These are phyloP conservation scores for Gavia stellata DNA, from an alignment of 2,113 vertebrate genomes.

Conservation along the genomic window DNA sequence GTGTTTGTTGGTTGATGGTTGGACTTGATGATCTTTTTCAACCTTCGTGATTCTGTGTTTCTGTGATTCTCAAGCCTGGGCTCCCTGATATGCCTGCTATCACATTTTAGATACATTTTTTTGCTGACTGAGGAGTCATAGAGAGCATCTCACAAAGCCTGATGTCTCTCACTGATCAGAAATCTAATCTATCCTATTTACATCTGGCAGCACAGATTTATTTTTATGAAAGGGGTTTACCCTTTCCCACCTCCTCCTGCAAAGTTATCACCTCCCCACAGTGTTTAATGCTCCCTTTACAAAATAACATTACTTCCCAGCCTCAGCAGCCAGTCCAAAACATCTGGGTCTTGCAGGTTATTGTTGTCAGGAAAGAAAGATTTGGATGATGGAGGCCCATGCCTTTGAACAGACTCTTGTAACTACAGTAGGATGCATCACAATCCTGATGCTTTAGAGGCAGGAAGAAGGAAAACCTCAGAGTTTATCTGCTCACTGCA, in stretches of 20 bases:
- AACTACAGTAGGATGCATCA: background rate
- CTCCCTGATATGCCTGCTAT: background rate
- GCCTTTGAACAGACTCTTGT: background rate
- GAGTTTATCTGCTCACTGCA: background rate
- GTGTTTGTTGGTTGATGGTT: no score
- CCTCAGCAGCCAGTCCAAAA: background rate
- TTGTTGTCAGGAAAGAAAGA: background rate
- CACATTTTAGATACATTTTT: background rate
- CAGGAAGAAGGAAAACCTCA: background rate
- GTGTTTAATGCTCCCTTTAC: background rate
- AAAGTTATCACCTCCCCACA: rapidly evolving
- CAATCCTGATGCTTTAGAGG: background rate
- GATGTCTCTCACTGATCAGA: background rate
- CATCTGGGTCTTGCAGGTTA: background rate
- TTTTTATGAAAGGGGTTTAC: background rate
- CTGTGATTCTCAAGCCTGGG: background rate
- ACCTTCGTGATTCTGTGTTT: no score
- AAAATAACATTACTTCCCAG: background rate
- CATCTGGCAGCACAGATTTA: background rate
- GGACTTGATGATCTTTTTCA: no score
- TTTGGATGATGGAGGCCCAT: background rate
- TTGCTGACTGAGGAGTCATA: background rate
- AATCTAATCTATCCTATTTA: background rate
- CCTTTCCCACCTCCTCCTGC: background rate
- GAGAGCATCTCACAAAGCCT: background rate